Evolutionary conservation across 2,113 vertebrate genomes (phyloP).

Genomic region (Nyctibius bracteatus): DNA sequence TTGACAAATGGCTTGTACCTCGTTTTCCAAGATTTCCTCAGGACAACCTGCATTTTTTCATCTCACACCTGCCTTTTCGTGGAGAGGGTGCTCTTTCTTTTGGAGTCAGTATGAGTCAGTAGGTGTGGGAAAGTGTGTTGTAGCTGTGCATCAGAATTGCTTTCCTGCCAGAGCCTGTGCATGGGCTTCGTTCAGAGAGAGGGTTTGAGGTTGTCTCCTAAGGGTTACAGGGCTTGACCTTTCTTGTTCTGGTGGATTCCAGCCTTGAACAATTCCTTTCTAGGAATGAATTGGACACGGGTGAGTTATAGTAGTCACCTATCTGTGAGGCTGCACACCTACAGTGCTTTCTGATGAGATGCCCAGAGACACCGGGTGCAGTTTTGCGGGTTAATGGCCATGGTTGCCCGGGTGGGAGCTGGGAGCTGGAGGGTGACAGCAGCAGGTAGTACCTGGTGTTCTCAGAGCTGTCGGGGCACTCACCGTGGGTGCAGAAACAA

Average conservation of each 20-base stretch:
- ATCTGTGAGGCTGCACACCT: background rate
- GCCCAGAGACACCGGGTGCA: background rate
- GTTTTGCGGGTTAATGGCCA: accelerated
- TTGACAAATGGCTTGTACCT: background rate
- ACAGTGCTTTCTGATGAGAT: background rate
- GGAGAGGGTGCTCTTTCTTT: background rate
- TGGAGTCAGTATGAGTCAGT: background rate
- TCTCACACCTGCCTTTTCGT: background rate
- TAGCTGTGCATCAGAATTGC: background rate
- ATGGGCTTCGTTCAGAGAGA: background rate
- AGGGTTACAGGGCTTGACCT: background rate
- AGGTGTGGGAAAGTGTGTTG: background rate
- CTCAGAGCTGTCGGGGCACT: accelerated
- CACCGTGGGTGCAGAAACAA: accelerated
- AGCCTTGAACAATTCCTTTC: background rate
- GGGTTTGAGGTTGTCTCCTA: background rate
- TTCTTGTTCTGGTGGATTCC: background rate
- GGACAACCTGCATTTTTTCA: background rate
- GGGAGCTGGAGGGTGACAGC: background rate
- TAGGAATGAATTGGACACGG: background rate
- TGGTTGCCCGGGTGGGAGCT: background rate
- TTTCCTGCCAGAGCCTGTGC: background rate
- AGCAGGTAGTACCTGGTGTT: background rate
- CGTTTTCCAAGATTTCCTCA: background rate
- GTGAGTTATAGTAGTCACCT: background rate